phyloP scores from a whole-genome alignment of 2,888 invertebrate genomes.

The Auanema sp. region DNA sequence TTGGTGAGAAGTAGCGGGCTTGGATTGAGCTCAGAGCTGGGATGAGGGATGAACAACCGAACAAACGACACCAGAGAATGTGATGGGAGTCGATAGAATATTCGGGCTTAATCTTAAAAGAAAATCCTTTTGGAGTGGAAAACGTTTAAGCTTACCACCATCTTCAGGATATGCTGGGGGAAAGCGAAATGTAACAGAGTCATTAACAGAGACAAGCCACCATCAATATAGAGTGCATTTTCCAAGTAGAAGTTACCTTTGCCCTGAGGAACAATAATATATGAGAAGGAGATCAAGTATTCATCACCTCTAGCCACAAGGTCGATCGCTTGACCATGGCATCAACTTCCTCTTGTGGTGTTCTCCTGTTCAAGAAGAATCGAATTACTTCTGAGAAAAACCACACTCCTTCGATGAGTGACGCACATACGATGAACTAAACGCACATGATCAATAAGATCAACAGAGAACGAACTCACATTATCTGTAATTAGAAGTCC shows the following conservation, averaged over 20 bases:
- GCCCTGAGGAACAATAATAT: constrained; percentile 26
- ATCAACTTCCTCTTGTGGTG: constrained; percentile 44
- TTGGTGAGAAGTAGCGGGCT: constrained; percentile 42
- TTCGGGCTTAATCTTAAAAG: constrained; percentile 49
- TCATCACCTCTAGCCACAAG: constrained; percentile 48
- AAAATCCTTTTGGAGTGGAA: not conserved
- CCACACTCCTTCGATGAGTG: constrained; percentile 51
- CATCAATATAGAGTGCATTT: constrained; percentile 50
- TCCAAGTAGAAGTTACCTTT: constrained; percentile 43
- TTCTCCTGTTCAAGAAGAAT: constrained; percentile 33
- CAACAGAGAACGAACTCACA: constrained; percentile 13
- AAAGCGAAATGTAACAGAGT: constrained; percentile 57
- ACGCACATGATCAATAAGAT: not conserved
- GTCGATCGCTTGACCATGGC: constrained; percentile 50
- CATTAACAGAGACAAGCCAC: constrained; percentile 44
- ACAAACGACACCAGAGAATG: constrained; percentile 54
- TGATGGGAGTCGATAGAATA: constrained; percentile 52
- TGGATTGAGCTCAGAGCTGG: constrained; percentile 50
- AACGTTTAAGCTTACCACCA: constrained; percentile 40
- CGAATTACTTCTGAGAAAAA: constrained; percentile 41
- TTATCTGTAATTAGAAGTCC: constrained; percentile 49
- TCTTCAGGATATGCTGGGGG: constrained; percentile 52
- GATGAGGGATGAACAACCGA: constrained; percentile 41
- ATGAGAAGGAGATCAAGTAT: no score
- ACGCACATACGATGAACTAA: constrained; percentile 47